These are phyloP conservation scores for Aporophyla lueneburgensis DNA, from an alignment of 2,888 invertebrate species.

Conservation along the genomic window DNA sequence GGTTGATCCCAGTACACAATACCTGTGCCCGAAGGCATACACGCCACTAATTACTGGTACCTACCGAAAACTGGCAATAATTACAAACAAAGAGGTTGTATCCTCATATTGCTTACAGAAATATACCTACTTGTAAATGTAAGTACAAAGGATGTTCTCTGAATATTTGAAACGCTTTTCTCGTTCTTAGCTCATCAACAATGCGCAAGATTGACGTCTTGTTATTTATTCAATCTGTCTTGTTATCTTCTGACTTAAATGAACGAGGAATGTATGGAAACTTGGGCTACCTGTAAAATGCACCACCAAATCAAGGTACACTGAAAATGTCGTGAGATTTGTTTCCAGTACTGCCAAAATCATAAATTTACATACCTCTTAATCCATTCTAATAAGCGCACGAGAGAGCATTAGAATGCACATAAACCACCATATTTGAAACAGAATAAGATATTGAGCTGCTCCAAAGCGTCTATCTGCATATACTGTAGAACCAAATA, in stretches of 20 bases:
- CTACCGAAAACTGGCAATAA: not conserved
- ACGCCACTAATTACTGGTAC: not conserved
- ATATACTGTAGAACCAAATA: conserved; percentile 66
- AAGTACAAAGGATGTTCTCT: conserved; percentile 9
- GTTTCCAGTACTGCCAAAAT: not conserved
- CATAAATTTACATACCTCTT: not conserved
- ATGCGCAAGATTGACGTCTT: not conserved
- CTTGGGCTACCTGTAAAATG: not conserved
- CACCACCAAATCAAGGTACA: not conserved
- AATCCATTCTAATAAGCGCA: conserved; percentile 21
- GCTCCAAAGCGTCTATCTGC: conserved; percentile 70
- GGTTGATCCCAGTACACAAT: not conserved
- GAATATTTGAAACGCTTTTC: conserved; percentile 25
- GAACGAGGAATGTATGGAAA: not conserved
- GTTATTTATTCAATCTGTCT: conserved; percentile 4
- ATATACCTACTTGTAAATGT: not conserved
- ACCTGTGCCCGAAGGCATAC: not conserved
- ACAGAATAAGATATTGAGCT: conserved; percentile 72
- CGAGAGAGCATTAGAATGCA: conserved; percentile 30
- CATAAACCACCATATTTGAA: conserved; percentile 61
- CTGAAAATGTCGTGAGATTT: too few relatives aligned
- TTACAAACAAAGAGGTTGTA: not conserved
- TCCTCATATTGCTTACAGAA: conserved; percentile 1
- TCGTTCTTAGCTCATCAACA: not conserved
- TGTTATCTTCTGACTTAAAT: not conserved